phyloP scores from a whole-genome alignment of 1,140 invertebrate species.

The Acarapis woodi region DNA sequence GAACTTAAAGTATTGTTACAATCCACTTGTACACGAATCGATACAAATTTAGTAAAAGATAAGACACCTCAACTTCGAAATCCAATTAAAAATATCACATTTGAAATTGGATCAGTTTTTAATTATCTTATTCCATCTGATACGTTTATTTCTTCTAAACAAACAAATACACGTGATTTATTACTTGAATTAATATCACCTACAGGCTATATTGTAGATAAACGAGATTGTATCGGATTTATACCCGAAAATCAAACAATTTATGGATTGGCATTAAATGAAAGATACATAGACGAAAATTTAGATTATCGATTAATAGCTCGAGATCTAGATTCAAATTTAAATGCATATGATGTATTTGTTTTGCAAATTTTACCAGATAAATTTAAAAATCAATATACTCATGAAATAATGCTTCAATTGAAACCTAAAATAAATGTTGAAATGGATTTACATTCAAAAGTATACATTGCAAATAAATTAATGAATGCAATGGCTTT shows the following conservation, averaged over 20 bases:
- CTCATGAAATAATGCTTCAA: background rate
- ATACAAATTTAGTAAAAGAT: background rate
- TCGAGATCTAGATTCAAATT: background rate
- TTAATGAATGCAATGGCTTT: background rate
- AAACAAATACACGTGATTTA: constrained; percentile 2
- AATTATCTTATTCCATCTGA: constrained; percentile 3
- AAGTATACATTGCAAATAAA: background rate
- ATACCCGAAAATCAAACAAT: background rate
- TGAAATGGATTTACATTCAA: background rate
- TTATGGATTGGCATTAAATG: background rate
- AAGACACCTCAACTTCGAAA: constrained; percentile 4
- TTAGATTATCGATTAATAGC: background rate
- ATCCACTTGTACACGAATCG: background rate
- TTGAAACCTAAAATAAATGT: background rate
- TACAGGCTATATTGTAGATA: background rate
- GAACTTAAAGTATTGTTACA: background rate
- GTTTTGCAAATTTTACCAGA: background rate
- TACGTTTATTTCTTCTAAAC: constrained; percentile 2
- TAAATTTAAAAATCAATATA: background rate
- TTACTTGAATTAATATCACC: background rate
- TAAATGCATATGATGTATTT: background rate
- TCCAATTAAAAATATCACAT: constrained; percentile 1
- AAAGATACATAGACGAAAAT: background rate
- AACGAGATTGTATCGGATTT: background rate
- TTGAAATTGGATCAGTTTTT: constrained; percentile 5